Base-by-base conservation (phyloP, 1,140 invertebrate genomes). In the Tribolium madens region DNA sequence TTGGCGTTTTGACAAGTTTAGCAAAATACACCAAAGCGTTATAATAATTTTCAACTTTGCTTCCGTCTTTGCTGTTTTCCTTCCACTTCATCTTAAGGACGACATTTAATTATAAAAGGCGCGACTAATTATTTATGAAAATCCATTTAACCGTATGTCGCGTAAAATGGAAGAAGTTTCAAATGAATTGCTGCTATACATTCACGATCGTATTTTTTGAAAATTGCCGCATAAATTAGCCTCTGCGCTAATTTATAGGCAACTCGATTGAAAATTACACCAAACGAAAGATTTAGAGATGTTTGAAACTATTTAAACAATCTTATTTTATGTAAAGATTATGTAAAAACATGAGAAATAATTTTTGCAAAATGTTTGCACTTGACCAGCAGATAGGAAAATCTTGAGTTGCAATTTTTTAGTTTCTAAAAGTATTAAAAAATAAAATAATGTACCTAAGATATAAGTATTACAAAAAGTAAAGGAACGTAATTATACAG, bases 111-210 rank as follows among this genome's bases (percentile, higher is more conserved):
- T 64, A 64, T 64, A 64, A 64, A 64, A 64, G 21, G 57, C 10
- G 57, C 57, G 26, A 64, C 57, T 64, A 64, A 64, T 64, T 64
- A 64, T 64, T 64, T 64, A 64, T 64, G 57, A 64, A 64, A 64
- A 64, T 64, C 26, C 57, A 33, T 64, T 64, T 64, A 33, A 26
- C 57, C 26, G 21, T 64, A 33, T 64, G 57, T 64, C 57, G 21
- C 17, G 17, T 57, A 57, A 57, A 57, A 57, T 31, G 57, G 57
- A 33, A 12, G 57, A 64, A 64, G 21, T 64, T 64, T 64, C 57
- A 64, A 64, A 64, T 64, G 57, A 33, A 64, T 57, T 57, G 52
- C 52, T 57, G 52, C 52, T 57, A 57, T 64, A 64, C 57, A 64
- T 64, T 64, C 9, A 9, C 26, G 57, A 64, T 14, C 57, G 21